A percentile compares a stretch with the other conserved stretches of the same genome.
These are phyloP conservation scores for Philopedon plagiatum DNA, from an alignment of 2,888 invertebrate genomes.

Conservation along the genomic window DNA sequence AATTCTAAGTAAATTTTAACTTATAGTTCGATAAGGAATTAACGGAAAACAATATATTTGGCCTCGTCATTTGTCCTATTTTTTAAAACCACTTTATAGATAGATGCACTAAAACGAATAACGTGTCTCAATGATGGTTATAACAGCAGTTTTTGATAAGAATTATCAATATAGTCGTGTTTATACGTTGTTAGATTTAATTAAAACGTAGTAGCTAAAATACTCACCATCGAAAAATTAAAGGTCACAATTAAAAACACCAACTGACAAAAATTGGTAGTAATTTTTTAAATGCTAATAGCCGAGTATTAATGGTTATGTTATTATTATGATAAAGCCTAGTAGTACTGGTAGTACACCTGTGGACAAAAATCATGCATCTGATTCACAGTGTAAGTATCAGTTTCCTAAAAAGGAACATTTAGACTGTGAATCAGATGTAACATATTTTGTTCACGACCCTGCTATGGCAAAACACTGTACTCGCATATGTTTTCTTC, in stretches of 20 bases:
- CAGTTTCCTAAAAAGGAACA: no score
- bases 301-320: no score
- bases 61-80: constrained; percentile 2
- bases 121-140: constrained; percentile 19
- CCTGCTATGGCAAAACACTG: no score
- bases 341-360: no score
- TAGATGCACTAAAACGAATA: constrained; percentile 16
- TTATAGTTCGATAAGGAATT: constrained; percentile 5
- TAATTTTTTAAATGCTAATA: neutral
- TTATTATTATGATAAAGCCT: no score
- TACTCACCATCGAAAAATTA: neutral
- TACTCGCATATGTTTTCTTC: no score
- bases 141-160: constrained; percentile 24
- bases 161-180: constrained; percentile 16
- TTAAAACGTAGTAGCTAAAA: constrained; percentile 34
- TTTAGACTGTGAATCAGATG: no score
- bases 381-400: no score
- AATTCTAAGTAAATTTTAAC: constrained; percentile 25
- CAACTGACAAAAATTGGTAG: constrained; percentile 21
- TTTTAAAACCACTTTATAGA: constrained; percentile 1
- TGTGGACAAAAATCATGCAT: no score
- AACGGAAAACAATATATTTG: constrained; percentile 22
- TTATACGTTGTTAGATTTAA: constrained; percentile 13
- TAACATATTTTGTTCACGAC: no score
- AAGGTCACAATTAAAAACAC: constrained; percentile 23